Evolutionary conservation across 2,888 invertebrate species (phyloP).

Genomic region (Campoplex capitator): DNA sequence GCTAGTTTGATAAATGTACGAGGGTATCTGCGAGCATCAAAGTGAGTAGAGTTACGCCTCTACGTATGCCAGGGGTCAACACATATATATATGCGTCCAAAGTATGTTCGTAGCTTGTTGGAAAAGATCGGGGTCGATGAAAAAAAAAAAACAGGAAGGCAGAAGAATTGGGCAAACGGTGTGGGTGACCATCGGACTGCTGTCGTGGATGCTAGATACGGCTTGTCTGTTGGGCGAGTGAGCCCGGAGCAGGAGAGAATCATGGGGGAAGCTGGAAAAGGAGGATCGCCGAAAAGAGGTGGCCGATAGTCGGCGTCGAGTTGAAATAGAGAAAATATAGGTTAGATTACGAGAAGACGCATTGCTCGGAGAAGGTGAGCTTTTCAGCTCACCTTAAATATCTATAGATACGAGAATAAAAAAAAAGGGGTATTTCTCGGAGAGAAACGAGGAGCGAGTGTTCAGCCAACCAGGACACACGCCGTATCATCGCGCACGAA

Average conservation of each 20-base stretch:
- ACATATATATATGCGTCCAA: neutral
- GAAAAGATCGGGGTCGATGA: slow-evolving; percentile 9
- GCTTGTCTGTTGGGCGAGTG: slow-evolving; percentile 35
- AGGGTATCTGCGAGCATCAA: slow-evolving; percentile 4
- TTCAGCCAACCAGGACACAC: slow-evolving; percentile 46
- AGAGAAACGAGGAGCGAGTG: neutral
- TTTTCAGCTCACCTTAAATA: slow-evolving; percentile 61
- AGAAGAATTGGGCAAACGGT: slow-evolving; percentile 46
- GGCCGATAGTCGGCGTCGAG: slow-evolving; percentile 69
- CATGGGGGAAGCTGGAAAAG: slow-evolving; percentile 20
- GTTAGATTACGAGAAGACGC: slow-evolving; percentile 78
- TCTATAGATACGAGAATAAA: slow-evolving; percentile 59
- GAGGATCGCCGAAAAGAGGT: slow-evolving; percentile 45
- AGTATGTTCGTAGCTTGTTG: neutral
- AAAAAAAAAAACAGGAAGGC: slow-evolving; percentile 24
- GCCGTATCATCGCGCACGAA: slow-evolving; percentile 52
- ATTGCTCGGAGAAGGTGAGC: slow-evolving; percentile 70
- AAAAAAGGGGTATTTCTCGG: slow-evolving; percentile 42
- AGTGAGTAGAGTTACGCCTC: neutral
- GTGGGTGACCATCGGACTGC: slow-evolving; percentile 40
- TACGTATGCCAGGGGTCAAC: neutral
- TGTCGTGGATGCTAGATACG: slow-evolving; percentile 30
- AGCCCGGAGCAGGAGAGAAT: slow-evolving; percentile 48
- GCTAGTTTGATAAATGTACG: slow-evolving; percentile 32
- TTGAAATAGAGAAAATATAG: slow-evolving; percentile 77